A percentile compares a stretch with the other conserved stretches of the same genome.
Evolutionary conservation across 1,140 invertebrate genomes (phyloP).

Genomic region (Atta colombica): DNA sequence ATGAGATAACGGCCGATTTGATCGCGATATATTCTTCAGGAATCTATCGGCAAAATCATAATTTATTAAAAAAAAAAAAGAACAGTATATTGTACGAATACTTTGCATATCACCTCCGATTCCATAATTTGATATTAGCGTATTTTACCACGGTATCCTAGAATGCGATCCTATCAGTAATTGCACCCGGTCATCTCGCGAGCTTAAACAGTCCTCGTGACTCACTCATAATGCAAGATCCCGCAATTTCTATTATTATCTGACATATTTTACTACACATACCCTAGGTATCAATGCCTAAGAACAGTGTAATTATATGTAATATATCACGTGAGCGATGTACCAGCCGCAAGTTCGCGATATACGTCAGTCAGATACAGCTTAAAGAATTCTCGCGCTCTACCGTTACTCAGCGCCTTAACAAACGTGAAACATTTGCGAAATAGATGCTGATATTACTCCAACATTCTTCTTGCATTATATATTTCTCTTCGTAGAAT

Average conservation of each 20-base stretch:
- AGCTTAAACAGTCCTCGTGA: constrained; percentile 68
- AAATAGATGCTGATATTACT: not conserved
- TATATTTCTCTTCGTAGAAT: not conserved
- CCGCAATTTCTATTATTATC: constrained; percentile 63
- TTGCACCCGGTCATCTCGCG: constrained; percentile 63
- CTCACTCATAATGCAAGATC: constrained; percentile 64
- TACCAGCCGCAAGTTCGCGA: not conserved
- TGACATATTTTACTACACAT: constrained; percentile 21
- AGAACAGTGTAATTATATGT: constrained; percentile 18
- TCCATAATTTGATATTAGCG: constrained; percentile 32
- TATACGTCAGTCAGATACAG: constrained; percentile 47
- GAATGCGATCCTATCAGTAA: constrained; percentile 69
- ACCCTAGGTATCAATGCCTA: not conserved
- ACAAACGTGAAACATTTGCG: not conserved
- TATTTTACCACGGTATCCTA: constrained; percentile 18
- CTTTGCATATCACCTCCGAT: constrained; percentile 45
- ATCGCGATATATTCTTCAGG: not conserved
- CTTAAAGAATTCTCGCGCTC: constrained; percentile 1
- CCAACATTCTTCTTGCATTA: not conserved
- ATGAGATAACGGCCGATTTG: not conserved
- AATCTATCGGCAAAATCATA: not conserved
- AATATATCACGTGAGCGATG: constrained; percentile 27
- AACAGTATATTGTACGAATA: not conserved
- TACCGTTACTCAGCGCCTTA: constrained; percentile 7
- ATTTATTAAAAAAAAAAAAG: no score